Conservation (phyloP, 2,888 invertebrate species). For the Mesoligia furuncula region DNA sequence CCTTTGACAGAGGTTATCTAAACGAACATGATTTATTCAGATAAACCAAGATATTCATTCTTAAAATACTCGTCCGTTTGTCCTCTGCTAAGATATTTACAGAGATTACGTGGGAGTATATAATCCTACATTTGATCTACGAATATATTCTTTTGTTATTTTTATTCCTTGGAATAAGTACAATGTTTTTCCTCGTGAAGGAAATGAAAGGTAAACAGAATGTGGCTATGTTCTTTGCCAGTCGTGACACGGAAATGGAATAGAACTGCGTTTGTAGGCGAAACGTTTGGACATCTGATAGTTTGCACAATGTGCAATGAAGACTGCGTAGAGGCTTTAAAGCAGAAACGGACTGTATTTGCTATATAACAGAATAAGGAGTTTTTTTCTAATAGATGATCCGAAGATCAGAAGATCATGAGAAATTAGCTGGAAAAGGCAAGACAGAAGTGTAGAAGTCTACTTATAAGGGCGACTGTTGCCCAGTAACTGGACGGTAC, state of each 20-base stretch:
- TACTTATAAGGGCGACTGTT: neutral
- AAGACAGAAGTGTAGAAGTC: neutral
- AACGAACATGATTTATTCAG: conserved; percentile 13
- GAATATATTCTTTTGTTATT: conserved; percentile 9
- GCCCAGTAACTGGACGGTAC: no score
- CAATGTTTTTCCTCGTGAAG: conserved; percentile 30
- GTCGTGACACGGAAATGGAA: conserved; percentile 34
- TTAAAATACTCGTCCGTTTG: conserved; percentile 17
- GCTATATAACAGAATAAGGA: neutral
- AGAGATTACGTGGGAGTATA: neutral
- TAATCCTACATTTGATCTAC: neutral
- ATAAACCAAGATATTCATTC: conserved; percentile 11
- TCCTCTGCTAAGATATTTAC: conserved; percentile 32
- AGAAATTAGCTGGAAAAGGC: neutral
- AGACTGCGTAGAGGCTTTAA: neutral
- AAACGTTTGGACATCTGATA: neutral
- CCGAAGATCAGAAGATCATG: neutral
- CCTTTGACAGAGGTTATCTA: conserved; percentile 48
- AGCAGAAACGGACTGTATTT: neutral
- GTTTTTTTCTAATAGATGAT: neutral
- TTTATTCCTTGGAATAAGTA: conserved; percentile 10
- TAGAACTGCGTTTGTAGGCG: conserved; percentile 11
- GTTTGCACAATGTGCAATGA: conserved; percentile 7
- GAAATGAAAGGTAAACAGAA: conserved; percentile 40
- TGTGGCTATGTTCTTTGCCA: neutral